Evolutionary conservation across 1,140 invertebrate species (phyloP).

Genomic region (Colletes gigas): DNA sequence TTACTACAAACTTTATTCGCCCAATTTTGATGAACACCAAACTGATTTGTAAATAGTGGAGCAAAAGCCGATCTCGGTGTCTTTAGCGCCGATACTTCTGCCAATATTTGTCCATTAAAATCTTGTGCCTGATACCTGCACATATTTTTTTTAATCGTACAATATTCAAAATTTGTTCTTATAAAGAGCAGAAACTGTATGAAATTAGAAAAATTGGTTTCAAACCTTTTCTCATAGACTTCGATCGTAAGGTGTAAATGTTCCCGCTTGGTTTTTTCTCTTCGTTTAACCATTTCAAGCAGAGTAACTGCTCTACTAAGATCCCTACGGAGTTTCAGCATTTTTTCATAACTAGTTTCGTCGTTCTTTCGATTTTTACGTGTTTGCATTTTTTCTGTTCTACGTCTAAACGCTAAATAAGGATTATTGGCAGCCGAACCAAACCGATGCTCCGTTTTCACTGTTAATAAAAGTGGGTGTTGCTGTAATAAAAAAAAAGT

Average conservation of each 20-base stretch:
- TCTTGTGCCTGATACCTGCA: constrained; percentile 91
- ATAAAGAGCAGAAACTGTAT: background rate
- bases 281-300: constrained; percentile 93
- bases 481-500: constrained; percentile 83
- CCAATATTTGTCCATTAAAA: constrained; percentile 91
- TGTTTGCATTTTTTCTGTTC: constrained; percentile 99
- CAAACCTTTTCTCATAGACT: constrained; percentile 90
- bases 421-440: constrained; percentile 96
- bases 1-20: constrained; percentile 82
- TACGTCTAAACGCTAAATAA: constrained; percentile 96
- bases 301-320: constrained; percentile 93
- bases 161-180: background rate
- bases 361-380: constrained; percentile 99
- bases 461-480: constrained; percentile 94
- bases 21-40: constrained; percentile 82
- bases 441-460: constrained; percentile 95
- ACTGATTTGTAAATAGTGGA: constrained; percentile 86
- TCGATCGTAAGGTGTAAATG: constrained; percentile 94
- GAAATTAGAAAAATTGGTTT: background rate
- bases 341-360: constrained; percentile 99
- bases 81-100: constrained; percentile 89
- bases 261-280: constrained; percentile 97
- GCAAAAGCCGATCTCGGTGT: constrained; percentile 89
- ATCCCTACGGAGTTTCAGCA: constrained; percentile 97
- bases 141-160: constrained; percentile 27